A percentile compares a stretch with the other conserved stretches of the same genome.
Evolutionary conservation across 2,888 invertebrate species (phyloP).

Genomic region (Trachelus tabidus): DNA sequence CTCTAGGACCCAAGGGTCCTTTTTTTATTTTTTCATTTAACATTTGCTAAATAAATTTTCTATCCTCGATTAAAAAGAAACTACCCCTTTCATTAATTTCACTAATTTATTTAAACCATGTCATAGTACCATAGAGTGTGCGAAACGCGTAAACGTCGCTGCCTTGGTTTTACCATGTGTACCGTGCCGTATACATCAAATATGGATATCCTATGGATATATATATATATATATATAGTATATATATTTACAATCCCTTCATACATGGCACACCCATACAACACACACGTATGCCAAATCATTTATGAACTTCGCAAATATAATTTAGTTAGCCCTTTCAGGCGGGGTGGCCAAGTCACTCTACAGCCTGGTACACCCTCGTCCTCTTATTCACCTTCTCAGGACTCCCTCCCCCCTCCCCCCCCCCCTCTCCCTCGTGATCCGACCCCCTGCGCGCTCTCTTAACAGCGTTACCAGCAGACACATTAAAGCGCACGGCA

Average conservation of each 20-base stretch:
- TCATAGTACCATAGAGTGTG: too few species aligned
- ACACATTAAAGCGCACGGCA: slow-evolving; percentile 36
- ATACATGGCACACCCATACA: too few species aligned
- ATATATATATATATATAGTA: too few species aligned
- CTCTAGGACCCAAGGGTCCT: background rate
- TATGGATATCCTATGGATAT: too few species aligned
- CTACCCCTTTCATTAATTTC: background rate
- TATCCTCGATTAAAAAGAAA: background rate
- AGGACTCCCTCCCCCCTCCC: background rate
- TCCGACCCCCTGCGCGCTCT: slow-evolving; percentile 4
- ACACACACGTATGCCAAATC: too few species aligned
- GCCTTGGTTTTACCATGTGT: too few species aligned
- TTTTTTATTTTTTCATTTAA: background rate
- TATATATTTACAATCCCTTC: too few species aligned
- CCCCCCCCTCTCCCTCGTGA: too few species aligned
- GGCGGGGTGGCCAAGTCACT: background rate
- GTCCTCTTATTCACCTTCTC: background rate
- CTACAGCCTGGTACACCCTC: background rate
- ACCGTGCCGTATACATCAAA: too few species aligned
- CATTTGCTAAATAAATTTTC: background rate
- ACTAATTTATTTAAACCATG: background rate
- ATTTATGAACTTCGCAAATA: slow-evolving; percentile 21
- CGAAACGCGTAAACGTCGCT: too few species aligned
- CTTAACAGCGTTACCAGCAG: slow-evolving; percentile 34
- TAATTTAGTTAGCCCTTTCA: slow-evolving; percentile 28